These are phyloP conservation scores for Turritopsis dohrnii DNA, from an alignment of 30 jellyfish, hydroid and myxozoan genomes.

Conservation along the genomic window DNA sequence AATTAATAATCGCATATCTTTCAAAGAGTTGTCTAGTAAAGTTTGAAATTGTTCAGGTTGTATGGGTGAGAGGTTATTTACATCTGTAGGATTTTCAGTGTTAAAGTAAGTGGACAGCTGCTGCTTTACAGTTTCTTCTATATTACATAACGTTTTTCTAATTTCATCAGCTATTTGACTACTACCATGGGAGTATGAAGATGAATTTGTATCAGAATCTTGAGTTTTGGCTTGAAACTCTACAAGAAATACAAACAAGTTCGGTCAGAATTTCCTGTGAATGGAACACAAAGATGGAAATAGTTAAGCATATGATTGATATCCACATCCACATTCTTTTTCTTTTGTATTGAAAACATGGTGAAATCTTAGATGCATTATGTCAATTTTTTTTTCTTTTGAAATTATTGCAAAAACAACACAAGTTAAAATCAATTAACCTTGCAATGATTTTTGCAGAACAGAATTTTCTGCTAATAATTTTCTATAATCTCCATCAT, in stretches of 20 bases:
- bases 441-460: slow-evolving; percentile 55
- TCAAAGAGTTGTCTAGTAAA: slow-evolving; percentile 8
- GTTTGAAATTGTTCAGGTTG: not conserved
- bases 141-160: not conserved
- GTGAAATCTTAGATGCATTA: too few species aligned
- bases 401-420: too few species aligned
- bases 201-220: not conserved
- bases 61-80: not conserved
- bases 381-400: too few species aligned
- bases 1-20: not conserved
- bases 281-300: too few species aligned
- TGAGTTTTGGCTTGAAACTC: not conserved
- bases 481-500: slow-evolving; percentile 52
- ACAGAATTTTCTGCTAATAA: slow-evolving; percentile 65
- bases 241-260: not conserved
- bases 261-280: too few species aligned
- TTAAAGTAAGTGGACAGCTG: not conserved
- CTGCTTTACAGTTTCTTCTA: not conserved
- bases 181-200: not conserved
- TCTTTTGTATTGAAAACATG: too few species aligned
- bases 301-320: too few species aligned
- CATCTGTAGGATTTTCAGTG: not conserved
- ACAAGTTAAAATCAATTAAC: not conserved
- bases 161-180: not conserved
- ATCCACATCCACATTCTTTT: too few species aligned